Conservation (phyloP, 2,797 vertebrate genomes). For the Phrynocephalus forsythii region DNA sequence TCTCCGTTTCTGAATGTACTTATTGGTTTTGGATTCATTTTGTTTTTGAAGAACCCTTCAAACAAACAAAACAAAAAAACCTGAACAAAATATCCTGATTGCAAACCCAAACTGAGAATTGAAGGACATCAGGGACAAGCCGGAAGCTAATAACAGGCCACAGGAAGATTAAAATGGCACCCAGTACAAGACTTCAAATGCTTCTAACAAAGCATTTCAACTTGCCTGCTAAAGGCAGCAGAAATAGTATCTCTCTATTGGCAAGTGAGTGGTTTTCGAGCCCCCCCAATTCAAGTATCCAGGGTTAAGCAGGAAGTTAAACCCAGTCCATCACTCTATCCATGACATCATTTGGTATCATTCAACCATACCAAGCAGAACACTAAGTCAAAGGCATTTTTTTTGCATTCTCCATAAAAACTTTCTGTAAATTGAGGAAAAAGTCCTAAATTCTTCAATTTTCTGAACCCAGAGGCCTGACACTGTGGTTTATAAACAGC, state of each 20-base stretch:
- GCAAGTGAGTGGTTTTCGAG: too few relatives aligned
- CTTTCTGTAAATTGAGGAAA: not conserved
- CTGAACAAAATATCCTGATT: not conserved
- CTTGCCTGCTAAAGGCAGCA: too few relatives aligned
- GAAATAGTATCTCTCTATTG: too few relatives aligned
- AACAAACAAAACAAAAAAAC: not conserved
- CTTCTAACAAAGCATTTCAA: too few relatives aligned
- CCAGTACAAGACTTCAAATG: not conserved
- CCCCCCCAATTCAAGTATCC: too few relatives aligned
- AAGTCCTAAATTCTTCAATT: not conserved
- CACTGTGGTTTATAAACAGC: not conserved
- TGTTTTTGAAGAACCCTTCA: not conserved
- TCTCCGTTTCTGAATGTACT: not conserved
- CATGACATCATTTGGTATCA: too few relatives aligned
- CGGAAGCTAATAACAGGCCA: not conserved
- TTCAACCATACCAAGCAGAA: not conserved
- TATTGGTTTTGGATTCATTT: not conserved
- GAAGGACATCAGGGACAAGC: too few relatives aligned
- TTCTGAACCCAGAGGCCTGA: not conserved
- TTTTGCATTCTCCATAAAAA: not conserved
- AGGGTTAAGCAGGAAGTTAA: too few relatives aligned
- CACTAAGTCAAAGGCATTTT: not conserved
- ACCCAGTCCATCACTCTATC: too few relatives aligned
- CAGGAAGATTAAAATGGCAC: not conserved
- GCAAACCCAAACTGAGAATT: not conserved